Conservation (phyloP, 2,797 vertebrate species). For the Moxostoma hubbsi region DNA sequence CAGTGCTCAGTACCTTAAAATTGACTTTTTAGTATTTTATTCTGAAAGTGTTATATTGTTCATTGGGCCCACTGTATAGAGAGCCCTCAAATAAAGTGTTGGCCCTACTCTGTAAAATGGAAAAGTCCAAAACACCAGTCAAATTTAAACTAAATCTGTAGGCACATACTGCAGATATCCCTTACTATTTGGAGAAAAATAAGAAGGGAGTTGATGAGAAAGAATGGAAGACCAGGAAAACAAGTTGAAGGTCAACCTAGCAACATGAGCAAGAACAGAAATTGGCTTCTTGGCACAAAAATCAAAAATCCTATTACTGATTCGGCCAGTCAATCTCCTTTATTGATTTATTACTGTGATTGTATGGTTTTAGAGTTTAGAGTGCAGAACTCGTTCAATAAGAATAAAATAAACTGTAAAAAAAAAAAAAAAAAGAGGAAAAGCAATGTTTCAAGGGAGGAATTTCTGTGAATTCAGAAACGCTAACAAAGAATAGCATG, state of each 20-base stretch:
- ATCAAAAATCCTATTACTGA: conserved; percentile 47
- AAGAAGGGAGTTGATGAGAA: background rate
- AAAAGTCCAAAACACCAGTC: background rate
- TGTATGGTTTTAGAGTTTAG: conserved; percentile 27
- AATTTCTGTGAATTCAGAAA: background rate
- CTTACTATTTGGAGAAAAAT: conserved; percentile 6
- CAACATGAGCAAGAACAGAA: conserved; percentile 40
- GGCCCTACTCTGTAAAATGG: no score
- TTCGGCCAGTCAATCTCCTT: conserved; percentile 46
- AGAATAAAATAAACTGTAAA: conserved; percentile 6
- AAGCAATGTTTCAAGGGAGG: no score
- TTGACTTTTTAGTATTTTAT: no score
- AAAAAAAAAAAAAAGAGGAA: conserved; percentile 2
- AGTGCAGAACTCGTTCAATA: conserved; percentile 1
- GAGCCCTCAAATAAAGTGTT: no score
- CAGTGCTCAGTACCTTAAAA: no score
- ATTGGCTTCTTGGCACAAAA: conserved; percentile 53
- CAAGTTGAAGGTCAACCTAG: conserved; percentile 44
- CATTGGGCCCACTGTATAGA: no score
- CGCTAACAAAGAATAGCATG: conserved; percentile 1
- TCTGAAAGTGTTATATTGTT: no score
- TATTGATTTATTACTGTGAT: conserved; percentile 52
- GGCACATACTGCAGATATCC: background rate
- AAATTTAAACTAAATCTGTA: background rate
- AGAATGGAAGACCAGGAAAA: conserved; percentile 28